Evolutionary conservation across 1,140 invertebrate species (phyloP).

Genomic region (Anastrepha ludens): DNA sequence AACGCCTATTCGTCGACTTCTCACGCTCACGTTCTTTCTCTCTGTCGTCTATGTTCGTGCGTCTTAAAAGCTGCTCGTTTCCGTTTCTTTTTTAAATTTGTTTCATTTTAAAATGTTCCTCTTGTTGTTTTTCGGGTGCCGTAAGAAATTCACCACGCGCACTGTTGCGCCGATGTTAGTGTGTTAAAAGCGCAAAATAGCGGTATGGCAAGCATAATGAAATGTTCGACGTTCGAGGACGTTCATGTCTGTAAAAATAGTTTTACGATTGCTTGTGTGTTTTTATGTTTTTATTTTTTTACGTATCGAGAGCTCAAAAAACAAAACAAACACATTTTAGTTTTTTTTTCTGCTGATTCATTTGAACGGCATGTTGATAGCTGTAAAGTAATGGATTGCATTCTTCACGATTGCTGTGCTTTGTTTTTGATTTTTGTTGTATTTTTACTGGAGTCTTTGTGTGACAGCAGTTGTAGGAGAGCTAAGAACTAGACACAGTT

Average conservation of each 20-base stretch:
- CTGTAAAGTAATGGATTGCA: slow-evolving; percentile 9
- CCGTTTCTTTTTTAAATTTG: not conserved
- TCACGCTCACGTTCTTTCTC: not conserved
- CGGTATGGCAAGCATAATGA: too few species aligned
- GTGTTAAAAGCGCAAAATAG: not conserved
- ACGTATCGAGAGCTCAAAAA: not conserved
- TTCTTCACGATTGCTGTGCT: not conserved
- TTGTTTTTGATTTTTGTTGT: not conserved
- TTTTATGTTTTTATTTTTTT: slow-evolving; percentile 1
- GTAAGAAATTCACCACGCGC: slow-evolving; percentile 8
- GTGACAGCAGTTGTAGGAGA: too few species aligned
- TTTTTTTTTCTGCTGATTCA: not conserved
- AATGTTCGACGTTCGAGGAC: not conserved
- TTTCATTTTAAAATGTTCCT: not conserved
- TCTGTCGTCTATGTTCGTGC: not conserved
- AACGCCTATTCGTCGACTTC: not conserved
- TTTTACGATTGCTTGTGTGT: not conserved
- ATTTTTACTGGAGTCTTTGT: not conserved
- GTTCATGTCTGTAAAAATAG: not conserved
- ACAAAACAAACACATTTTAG: slow-evolving; percentile 22
- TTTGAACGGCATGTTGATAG: not conserved
- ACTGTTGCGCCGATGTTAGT: not conserved
- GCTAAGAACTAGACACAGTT: too few species aligned
- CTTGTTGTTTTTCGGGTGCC: not conserved
- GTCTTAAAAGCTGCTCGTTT: slow-evolving; percentile 1